Conservation (phyloP, 2,113 vertebrate species). For the Campylorhamphus procurvoides region DNA sequence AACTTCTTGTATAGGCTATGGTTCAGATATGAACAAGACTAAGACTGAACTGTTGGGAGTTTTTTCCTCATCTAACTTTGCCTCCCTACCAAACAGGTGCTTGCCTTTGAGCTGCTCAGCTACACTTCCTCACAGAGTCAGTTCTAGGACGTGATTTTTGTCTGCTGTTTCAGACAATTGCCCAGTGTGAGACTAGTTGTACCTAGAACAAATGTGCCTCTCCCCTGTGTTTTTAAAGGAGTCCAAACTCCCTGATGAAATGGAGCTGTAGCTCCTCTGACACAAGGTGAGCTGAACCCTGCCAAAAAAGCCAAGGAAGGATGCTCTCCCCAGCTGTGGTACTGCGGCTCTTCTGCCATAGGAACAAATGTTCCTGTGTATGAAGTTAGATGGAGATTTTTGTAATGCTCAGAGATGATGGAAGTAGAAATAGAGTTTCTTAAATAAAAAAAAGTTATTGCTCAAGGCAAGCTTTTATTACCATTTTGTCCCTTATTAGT, state of each 20-base stretch:
- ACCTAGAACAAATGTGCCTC: not conserved
- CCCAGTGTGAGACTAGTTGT: not conserved
- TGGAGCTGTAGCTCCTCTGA: not conserved
- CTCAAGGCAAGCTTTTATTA: constrained; percentile 37
- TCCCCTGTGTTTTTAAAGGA: not conserved
- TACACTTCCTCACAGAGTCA: not conserved
- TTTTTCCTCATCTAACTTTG: not conserved
- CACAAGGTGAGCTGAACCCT: not conserved
- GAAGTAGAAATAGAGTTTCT: not conserved
- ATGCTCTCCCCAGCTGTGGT: not conserved
- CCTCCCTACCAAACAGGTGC: not conserved
- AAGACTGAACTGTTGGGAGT: not conserved
- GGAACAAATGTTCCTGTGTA: not conserved
- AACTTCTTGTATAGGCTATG: not conserved
- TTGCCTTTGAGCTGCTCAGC: not conserved
- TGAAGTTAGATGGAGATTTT: not conserved
- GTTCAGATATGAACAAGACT: not conserved
- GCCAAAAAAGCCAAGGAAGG: not conserved
- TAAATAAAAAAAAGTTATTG: not conserved
- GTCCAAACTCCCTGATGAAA: not conserved
- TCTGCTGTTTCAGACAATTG: not conserved
- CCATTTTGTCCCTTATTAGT: not conserved
- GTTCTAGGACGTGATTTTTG: not conserved
- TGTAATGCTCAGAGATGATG: not conserved
- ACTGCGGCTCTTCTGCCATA: not conserved